Base-by-base conservation (phyloP, 2,113 vertebrate genomes). In the Bubo blakistoni region DNA sequence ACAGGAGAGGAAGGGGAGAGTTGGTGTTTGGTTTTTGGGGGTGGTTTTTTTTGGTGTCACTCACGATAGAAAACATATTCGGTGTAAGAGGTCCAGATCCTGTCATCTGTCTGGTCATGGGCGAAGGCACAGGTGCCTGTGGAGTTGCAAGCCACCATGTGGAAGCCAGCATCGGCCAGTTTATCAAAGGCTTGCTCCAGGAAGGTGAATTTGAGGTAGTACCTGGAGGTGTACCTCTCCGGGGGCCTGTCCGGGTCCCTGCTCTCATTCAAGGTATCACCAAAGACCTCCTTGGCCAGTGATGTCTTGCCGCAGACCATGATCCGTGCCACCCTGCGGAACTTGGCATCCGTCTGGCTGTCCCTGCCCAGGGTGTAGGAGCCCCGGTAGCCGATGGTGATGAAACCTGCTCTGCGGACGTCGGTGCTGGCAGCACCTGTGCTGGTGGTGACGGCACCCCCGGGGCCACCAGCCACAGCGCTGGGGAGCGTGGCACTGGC, bases 21-120 rank as follows among this genome's bases (percentile, higher is more conserved):
- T 51, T 54, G 59, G 84, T 6, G 81, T 86, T 69, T 2, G 57
- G 16, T 46, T 46, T 46, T 46, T 46, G 17, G 78, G 66, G n/a
- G 27, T 42, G 71, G 29, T 25, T 78, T 71, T 77, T 92, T 80
- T 52, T 78, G 74, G 84, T 76, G 55, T 99, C 99, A 99, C 98
- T 99, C 99, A 99, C 99, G 99, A 98, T 99, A 99, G 98, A 99
- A 99, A 98, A 99, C 99, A 96, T 99, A 99, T 99, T 99, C 99
- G 94, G 99, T 99, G 98, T 99, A 99, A 98, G 99, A 99, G 98
- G 99, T 99, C 99, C 99, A 99, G 98, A 99, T 99, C 98, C 99
- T 99, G 99, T 99, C 99, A 12, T 99, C 99, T 42, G 99, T 99
- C 98, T 99, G 99, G 95, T 99, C 99, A 1, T 99, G 99, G 97